Evolutionary conservation across 2,888 invertebrate species (phyloP), one percentile per base, ranked within the genome.

Genomic region (Operophtera brumata): DNA sequence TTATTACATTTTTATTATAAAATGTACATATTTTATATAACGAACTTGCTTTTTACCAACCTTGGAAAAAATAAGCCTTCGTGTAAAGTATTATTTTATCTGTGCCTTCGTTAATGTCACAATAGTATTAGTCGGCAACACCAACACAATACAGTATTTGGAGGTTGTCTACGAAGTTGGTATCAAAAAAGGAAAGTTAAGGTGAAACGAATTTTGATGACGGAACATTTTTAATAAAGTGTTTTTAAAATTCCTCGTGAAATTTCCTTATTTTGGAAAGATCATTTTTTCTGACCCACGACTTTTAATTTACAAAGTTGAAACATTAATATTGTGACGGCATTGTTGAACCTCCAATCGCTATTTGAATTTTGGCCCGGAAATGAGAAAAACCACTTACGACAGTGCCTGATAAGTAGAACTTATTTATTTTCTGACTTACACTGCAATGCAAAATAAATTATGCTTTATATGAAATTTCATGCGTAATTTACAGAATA

Each of bases 401-500:
- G 30, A 30, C 1, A 30, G 30, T 30, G 2, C 4, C 20, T 4
- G 20, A 20, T n/a, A n/a, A n/a, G n/a, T n/a, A n/a, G n/a, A n/a
- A n/a, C n/a, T n/a, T n/a, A n/a, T n/a, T n/a, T n/a, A n/a, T n/a
- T n/a, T n/a, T n/a, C n/a, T n/a, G n/a, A 37, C 13, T 25, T 14
- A 30, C 0, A 35, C 26, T 46, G 28, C 40, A 46, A 41, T 52
- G 12, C 45, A 35, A 47, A 20, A 30, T 46, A 35, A 47, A 52
- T 35, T 52, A 13, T 28, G 28, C 28, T 28, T 7, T 30, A 42
- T 37, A 46, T 13, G 30, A 12, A 41, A 40, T 28, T 6, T 13
- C 41, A 32, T 41, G 28, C 36, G 37, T 43, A 47, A 47, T 43
- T 47, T 39, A 13, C 42, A 42, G 30, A 47, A 37, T 41, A 25